A percentile compares a stretch with the other conserved stretches of the same genome.
Conservation (phyloP, 1,140 invertebrate genomes). For the Ctenoplectra terminalis region DNA sequence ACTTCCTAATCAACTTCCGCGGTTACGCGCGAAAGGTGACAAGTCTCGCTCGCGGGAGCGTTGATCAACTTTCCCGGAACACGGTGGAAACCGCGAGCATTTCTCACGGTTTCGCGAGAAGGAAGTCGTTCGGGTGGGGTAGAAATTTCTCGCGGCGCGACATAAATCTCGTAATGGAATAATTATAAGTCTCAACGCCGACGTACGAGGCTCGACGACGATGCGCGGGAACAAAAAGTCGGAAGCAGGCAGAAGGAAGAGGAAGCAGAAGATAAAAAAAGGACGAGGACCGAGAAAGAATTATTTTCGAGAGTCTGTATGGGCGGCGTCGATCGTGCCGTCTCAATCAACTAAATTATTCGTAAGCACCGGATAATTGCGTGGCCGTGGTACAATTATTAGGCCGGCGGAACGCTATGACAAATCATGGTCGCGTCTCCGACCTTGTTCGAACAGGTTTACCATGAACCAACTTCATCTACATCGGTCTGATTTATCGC, state of each 20-base stretch:
- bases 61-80: slow-evolving; percentile 38
- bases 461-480: slow-evolving; percentile 71
- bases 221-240: neutral
- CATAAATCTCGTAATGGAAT: slow-evolving; percentile 76
- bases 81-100: slow-evolving; percentile 17
- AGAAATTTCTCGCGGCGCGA: slow-evolving; percentile 64
- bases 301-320: slow-evolving; percentile 52
- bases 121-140: slow-evolving; percentile 8
- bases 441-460: slow-evolving; percentile 66
- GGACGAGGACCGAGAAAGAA: slow-evolving; percentile 13
- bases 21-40: slow-evolving; percentile 7
- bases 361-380: slow-evolving; percentile 75
- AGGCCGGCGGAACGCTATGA: slow-evolving; percentile 69
- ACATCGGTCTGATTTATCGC: slow-evolving; percentile 76
- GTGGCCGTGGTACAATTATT: slow-evolving; percentile 66
- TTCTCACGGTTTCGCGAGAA: slow-evolving; percentile 64
- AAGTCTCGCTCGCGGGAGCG: slow-evolving; percentile 31
- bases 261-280: neutral
- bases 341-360: slow-evolving; percentile 74
- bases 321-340: slow-evolving; percentile 52
- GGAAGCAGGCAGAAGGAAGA: neutral
- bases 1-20: neutral
- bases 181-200: slow-evolving; percentile 43
- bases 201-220: neutral
- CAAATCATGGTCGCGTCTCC: slow-evolving; percentile 70